A percentile compares a stretch with the other conserved stretches of the same genome.
These are phyloP conservation scores for Mesitornis unicolor DNA, from an alignment of 2,113 vertebrate species.

Conservation along the genomic window DNA sequence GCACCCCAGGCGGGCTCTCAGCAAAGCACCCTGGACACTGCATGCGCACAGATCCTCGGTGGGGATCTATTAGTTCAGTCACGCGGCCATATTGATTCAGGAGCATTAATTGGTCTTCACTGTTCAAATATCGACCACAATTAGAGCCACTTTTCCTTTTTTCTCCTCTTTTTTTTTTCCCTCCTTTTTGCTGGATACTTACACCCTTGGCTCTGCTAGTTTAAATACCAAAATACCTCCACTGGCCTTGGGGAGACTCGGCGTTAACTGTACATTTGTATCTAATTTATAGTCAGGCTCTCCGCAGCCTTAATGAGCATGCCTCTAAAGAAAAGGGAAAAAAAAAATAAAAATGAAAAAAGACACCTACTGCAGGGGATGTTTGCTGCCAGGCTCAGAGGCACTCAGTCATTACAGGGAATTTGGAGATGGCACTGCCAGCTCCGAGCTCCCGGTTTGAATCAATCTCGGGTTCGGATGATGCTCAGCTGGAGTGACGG, in stretches of 20 bases:
- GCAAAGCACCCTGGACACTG: background rate
- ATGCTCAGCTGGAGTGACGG: background rate
- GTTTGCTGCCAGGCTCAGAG: background rate
- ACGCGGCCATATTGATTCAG: background rate
- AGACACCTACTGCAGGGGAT: background rate
- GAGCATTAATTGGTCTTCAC: conserved; percentile 9
- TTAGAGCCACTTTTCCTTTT: background rate
- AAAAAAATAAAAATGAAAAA: too few species aligned
- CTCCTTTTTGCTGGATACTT: background rate
- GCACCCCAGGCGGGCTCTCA: background rate
- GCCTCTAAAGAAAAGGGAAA: background rate
- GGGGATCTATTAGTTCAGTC: background rate
- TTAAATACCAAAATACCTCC: conserved; percentile 41
- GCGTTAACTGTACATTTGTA: background rate
- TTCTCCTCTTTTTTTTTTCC: fast-evolving
- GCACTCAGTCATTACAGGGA: background rate
- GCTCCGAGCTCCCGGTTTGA: background rate
- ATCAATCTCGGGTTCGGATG: background rate
- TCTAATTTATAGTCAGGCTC: background rate
- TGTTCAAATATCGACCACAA: conserved; percentile 40
- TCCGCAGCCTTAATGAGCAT: background rate
- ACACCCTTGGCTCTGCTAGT: background rate
- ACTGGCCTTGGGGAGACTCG: background rate
- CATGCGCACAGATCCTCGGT: background rate
- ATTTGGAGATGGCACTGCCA: background rate